These are phyloP conservation scores for Tolypeutes matacus DNA, from an alignment of 2,797 vertebrate genomes.

Conservation along the genomic window DNA sequence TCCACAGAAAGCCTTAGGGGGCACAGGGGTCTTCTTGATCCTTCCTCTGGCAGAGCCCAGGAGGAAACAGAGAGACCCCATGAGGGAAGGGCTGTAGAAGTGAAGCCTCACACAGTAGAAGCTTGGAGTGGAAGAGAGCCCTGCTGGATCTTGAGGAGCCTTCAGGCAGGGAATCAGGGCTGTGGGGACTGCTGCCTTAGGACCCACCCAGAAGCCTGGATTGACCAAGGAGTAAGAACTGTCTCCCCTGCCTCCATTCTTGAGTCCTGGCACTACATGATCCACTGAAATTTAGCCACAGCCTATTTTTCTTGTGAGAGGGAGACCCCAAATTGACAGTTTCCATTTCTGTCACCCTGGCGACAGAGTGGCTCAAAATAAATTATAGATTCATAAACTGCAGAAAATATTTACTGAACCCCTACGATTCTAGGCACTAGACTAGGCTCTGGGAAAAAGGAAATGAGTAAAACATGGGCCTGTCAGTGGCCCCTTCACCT, in stretches of 20 bases:
- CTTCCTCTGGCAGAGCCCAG: neutral
- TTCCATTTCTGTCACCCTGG: neutral
- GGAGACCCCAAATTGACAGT: neutral
- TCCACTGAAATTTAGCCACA: neutral
- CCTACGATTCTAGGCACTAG: neutral
- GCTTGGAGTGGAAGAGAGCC: neutral
- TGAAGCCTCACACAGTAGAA: neutral
- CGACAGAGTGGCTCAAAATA: neutral
- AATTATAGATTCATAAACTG: conserved; percentile 3
- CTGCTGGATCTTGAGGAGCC: neutral
- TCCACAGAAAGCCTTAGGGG: neutral
- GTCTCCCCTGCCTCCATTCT: neutral
- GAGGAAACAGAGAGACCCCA: neutral
- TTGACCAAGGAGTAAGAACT: neutral
- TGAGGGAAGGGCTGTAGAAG: neutral
- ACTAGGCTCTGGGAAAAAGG: neutral
- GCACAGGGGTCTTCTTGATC: neutral
- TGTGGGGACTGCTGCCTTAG: neutral
- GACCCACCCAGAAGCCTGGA: neutral
- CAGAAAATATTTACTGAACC: neutral
- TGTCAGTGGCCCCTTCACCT: neutral
- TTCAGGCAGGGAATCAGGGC: neutral
- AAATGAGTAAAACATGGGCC: neutral
- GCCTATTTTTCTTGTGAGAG: neutral
- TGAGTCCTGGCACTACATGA: neutral